Evolutionary conservation across 2,888 invertebrate genomes (phyloP).

Genomic region (Latrodectus elegans): DNA sequence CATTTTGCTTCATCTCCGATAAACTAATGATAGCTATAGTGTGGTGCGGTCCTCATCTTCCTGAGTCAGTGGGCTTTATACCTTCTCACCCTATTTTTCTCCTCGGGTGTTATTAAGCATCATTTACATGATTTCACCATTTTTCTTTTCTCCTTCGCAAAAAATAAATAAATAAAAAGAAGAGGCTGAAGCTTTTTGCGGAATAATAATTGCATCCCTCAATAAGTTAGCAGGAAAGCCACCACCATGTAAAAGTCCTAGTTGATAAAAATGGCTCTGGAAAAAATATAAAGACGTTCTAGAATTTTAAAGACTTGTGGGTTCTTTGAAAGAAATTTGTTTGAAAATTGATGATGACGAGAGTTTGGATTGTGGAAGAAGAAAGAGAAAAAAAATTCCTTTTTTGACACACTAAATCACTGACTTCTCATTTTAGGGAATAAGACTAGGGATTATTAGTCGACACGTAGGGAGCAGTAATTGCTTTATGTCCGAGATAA

Average conservation of each 20-base stretch:
- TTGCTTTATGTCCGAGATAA: slow-evolving; percentile 45
- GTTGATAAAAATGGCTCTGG: slow-evolving; percentile 38
- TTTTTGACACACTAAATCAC: not conserved
- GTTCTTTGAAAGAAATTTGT: slow-evolving; percentile 16
- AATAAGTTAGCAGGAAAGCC: slow-evolving; percentile 34
- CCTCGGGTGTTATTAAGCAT: slow-evolving; percentile 43
- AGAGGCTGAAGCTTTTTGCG: slow-evolving; percentile 21
- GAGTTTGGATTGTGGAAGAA: not conserved
- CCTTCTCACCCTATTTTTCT: not conserved
- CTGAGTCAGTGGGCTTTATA: not conserved
- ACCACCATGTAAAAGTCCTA: slow-evolving; percentile 13
- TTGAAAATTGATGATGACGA: slow-evolving; percentile 20
- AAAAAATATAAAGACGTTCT: not conserved
- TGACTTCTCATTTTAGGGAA: slow-evolving; percentile 46
- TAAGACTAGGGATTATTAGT: slow-evolving; percentile 32
- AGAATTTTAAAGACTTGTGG: slow-evolving; percentile 30
- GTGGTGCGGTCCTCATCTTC: not conserved
- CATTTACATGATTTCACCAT: slow-evolving; percentile 58
- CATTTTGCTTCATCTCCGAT: not conserved
- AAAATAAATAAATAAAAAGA: not conserved
- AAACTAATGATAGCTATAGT: not conserved
- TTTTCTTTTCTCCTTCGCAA: slow-evolving; percentile 17
- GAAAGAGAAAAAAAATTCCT: not conserved
- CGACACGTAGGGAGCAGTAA: slow-evolving; percentile 35
- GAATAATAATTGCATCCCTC: slow-evolving; percentile 47